Base-by-base conservation (phyloP, 2,888 invertebrate species). In the Thyatira batis region DNA sequence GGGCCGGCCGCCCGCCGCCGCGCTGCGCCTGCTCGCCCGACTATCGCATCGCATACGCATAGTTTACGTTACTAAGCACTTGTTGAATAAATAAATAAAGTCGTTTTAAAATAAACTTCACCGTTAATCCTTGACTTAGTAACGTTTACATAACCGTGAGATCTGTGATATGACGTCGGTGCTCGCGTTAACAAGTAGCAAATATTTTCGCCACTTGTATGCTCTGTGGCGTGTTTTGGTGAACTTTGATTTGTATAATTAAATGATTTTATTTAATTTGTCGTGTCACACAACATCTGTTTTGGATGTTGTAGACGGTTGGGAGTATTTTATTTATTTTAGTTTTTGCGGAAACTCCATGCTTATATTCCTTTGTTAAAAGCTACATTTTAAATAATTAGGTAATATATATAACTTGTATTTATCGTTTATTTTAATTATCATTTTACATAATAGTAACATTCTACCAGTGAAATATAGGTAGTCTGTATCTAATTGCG, bases 1-100 rank as follows among this genome's bases (percentile, higher is more conserved):
- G 60, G 71, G 76, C 72, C 68, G 71, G 60, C 65, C 66, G 53
- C 61, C 58, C 62, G 70, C 77, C 68, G 73, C 73, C 77, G 73
- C 73, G 75, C 75, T 76, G 3, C 30, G 33, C 13, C 74, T 75
- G 67, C 65, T 73, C 82, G 73, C 68, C 76, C 78, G 74, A 76
- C 71, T 78, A 78, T 72, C 77, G 71, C 60, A 51, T 45, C 43
- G 51, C 60, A 68, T 65, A 71, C 72, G 69, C 63, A 71, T 71
- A 73, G 87, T 87, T 87, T 86, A 87, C 84, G 82, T 87, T 84
- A 86, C 87, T 85, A 85, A 90, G 85, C 87, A 90, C 89, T 89
- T 87, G 87, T 87, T 85, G 78, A 77, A 82, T 88, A 89, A 89
- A 90, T 89, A 90, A 90, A 90, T 89, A 89, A 73, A 84, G 76